Base-by-base conservation (phyloP, 2,113 vertebrate genomes). In the Lanius ludovicianus region DNA sequence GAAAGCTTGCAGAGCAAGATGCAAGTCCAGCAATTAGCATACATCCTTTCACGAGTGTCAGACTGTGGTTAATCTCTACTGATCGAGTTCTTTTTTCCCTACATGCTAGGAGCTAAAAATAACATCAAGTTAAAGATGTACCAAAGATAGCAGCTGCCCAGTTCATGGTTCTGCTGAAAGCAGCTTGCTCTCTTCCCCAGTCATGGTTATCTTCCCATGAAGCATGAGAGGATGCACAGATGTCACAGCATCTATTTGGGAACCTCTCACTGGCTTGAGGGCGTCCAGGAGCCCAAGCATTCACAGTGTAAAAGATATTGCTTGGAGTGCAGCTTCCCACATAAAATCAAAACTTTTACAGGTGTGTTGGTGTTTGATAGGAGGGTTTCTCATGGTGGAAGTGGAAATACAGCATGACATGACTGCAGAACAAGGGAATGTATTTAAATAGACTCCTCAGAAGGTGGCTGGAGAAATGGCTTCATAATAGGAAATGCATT, bases 1-100 rank as follows among this genome's bases (percentile, higher is more conserved):
- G 68, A 70, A 86, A 85, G 28, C 52, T 92, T 77, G 49, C 73
- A 84, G 75, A 93, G 47, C 85, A 83, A 88, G 63, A 71, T 44
- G 15, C n/a, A 33, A 80, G 85, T 68, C 71, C 60, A 64, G 75
- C 83, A 81, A 80, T 90, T 81, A 91, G 35, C 76, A 74, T 0
- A 0, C 47, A 13, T 47, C 71, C 25, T 74, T 88, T 83, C 42
- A 17, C 19, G 35, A 78, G 68, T 23, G 27, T 80, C 56, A 87
- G 46, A 79, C 70, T 73, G 49, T 67, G 44, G 39, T 88, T 90
- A 25, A 92, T 92, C 90, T 94, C 75, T 64, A 24, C 60, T 37
- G 47, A 46, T 88, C 6, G 0, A 22, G 20, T 78, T 85, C 59
- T 85, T 87, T 84, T 87, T 77, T 55, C 91, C 42, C 46, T 69